phyloP scores from a whole-genome alignment of 37 sponge, comb jelly and placozoan species.

The Beroe forskalii region DNA sequence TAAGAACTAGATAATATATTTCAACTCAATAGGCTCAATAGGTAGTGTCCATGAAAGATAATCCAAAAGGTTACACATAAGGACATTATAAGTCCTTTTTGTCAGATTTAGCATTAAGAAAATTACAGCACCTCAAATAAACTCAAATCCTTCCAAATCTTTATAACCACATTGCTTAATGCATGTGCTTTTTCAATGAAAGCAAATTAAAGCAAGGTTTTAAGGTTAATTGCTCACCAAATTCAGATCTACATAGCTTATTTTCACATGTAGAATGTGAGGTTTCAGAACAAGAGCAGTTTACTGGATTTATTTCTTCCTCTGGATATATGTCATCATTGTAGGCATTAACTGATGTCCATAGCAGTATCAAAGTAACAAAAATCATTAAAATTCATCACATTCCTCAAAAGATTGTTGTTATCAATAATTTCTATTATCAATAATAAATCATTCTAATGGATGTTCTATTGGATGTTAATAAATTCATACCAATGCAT shows the following conservation, averaged over 20 bases:
- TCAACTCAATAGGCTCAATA: too few species aligned
- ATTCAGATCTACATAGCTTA: background rate
- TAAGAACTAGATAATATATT: background rate
- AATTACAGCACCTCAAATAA: too few species aligned
- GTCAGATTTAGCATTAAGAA: too few species aligned
- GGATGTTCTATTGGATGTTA: too few species aligned
- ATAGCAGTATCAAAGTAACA: background rate
- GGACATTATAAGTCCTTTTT: background rate
- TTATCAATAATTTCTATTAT: too few species aligned
- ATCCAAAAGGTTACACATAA: background rate
- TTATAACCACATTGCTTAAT: too few species aligned
- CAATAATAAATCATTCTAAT: too few species aligned
- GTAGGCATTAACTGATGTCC: background rate
- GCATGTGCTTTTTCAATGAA: background rate
- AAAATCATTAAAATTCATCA: background rate
- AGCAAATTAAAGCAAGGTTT: background rate
- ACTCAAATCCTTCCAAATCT: too few species aligned
- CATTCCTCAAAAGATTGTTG: background rate
- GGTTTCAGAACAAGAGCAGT: background rate
- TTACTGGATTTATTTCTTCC: background rate
- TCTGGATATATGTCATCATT: background rate
- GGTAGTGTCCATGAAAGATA: too few species aligned
- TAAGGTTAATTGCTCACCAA: slow-evolving; percentile 14
- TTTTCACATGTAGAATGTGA: background rate
- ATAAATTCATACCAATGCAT: too few species aligned